These are phyloP conservation scores for Melipona beecheii DNA, from an alignment of 2,888 invertebrate species.

Conservation along the genomic window DNA sequence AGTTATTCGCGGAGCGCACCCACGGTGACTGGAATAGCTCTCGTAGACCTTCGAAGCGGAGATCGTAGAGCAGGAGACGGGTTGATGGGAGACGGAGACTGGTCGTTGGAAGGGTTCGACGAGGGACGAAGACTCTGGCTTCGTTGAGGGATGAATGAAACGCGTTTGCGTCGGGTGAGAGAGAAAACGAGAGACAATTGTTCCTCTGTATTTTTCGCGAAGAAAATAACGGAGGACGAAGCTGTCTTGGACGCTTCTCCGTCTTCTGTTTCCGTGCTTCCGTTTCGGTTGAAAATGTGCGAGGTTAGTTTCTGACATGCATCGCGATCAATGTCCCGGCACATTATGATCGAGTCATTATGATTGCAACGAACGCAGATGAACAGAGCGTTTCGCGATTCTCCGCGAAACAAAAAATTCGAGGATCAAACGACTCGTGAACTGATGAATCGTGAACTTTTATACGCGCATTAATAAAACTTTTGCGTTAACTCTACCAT, in stretches of 20 bases:
- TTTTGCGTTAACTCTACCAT: too few relatives aligned
- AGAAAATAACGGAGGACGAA: not conserved
- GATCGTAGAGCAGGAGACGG: not conserved
- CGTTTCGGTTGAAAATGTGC: conserved; percentile 11
- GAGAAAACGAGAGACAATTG: not conserved
- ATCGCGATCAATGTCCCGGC: conserved; percentile 4
- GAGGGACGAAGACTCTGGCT: not conserved
- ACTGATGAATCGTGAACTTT: too few relatives aligned
- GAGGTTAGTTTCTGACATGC: not conserved
- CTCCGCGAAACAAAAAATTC: too few relatives aligned
- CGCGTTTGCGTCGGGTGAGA: not conserved
- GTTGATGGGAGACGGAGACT: not conserved
- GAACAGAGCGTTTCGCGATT: not conserved
- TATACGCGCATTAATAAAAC: too few relatives aligned
- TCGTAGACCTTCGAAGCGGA: not conserved
- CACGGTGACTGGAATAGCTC: conserved; percentile 17
- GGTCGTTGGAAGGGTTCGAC: not conserved
- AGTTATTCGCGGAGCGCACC: conserved; percentile 18
- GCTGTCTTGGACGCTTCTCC: not conserved
- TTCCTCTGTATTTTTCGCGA: not conserved
- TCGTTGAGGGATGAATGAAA: not conserved
- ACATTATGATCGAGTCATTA: not conserved
- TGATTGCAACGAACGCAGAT: conserved; percentile 12
- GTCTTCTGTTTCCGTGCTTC: not conserved
- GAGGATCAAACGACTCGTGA: too few relatives aligned